phyloP scores from a whole-genome alignment of 2,888 invertebrate genomes.

The Subacronicta megacephala region DNA sequence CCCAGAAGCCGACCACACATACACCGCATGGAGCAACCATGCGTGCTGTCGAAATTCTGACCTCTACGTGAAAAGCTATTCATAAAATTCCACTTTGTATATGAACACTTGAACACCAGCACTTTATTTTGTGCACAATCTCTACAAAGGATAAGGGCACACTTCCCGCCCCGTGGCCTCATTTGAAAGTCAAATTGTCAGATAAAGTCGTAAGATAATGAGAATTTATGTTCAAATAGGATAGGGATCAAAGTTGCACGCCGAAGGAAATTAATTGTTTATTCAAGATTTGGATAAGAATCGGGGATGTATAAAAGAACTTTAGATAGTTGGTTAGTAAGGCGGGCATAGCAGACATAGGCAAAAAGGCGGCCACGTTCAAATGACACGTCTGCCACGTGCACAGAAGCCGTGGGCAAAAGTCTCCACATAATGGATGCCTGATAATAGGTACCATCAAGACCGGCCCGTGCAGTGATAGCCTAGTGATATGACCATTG shows the following conservation, averaged over 20 bases:
- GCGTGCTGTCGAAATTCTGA: neutral
- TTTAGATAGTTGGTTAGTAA: no score
- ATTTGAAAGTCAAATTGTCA: conserved; percentile 68
- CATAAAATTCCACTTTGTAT: conserved; percentile 15
- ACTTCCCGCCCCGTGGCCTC: conserved; percentile 42
- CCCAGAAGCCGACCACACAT: no score
- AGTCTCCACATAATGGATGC: no score
- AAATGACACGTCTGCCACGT: no score
- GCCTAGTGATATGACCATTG: no score
- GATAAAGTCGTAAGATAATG: conserved; percentile 65
- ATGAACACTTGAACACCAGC: conserved; percentile 10
- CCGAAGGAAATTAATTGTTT: conserved; percentile 40
- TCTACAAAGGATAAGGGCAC: conserved; percentile 26
- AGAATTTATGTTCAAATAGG: conserved; percentile 63
- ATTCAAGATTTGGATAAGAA: conserved; percentile 41
- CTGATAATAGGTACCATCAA: no score
- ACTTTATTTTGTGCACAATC: conserved; percentile 17
- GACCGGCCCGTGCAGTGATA: no score
- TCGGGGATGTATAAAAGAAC: conserved; percentile 7
- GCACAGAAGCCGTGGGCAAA: no score
- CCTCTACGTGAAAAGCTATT: neutral
- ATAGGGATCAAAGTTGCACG: conserved; percentile 44
- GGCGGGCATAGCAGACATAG: no score
- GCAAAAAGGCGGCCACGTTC: no score
- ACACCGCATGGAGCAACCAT: no score